A percentile compares a stretch with the other conserved stretches of the same genome.
These are phyloP conservation scores for Xenotilapia caudafasciata DNA, from an alignment of 2,113 vertebrate species.

Conservation along the genomic window DNA sequence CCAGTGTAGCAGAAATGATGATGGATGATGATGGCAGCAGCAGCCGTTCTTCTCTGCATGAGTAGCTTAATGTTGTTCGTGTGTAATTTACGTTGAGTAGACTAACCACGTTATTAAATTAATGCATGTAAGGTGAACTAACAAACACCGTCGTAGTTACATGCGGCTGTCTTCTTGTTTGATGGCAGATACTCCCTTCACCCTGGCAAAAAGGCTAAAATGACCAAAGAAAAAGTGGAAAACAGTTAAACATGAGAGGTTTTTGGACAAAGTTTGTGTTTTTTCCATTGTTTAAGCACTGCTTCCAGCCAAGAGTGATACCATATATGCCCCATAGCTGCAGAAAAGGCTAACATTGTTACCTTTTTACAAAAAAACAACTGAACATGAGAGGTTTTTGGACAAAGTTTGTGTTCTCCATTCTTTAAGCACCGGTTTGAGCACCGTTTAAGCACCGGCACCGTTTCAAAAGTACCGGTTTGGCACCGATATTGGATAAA, in stretches of 20 bases:
- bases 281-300: fast-evolving
- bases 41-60: fast-evolving
- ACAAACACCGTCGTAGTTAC: fast-evolving
- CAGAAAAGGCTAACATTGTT: neutral
- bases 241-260: fast-evolving
- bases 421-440: fast-evolving
- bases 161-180: too few species aligned
- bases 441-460: neutral
- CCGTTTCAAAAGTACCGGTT: fast-evolving
- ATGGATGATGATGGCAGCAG: too few species aligned
- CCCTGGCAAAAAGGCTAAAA: too few species aligned
- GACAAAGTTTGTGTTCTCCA: fast-evolving
- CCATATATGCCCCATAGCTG: fast-evolving
- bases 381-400: neutral
- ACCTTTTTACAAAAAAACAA: fast-evolving
- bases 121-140: too few species aligned
- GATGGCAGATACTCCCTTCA: fast-evolving
- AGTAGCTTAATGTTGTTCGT: too few species aligned
- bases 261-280: neutral
- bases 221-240: too few species aligned
- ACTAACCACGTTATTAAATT: fast-evolving
- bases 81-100: too few species aligned
- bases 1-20: too few species aligned
- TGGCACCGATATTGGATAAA: fast-evolving
- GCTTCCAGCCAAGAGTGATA: neutral